Evolutionary conservation across 2,888 invertebrate species (phyloP).

Genomic region (Orthosia gracilis): DNA sequence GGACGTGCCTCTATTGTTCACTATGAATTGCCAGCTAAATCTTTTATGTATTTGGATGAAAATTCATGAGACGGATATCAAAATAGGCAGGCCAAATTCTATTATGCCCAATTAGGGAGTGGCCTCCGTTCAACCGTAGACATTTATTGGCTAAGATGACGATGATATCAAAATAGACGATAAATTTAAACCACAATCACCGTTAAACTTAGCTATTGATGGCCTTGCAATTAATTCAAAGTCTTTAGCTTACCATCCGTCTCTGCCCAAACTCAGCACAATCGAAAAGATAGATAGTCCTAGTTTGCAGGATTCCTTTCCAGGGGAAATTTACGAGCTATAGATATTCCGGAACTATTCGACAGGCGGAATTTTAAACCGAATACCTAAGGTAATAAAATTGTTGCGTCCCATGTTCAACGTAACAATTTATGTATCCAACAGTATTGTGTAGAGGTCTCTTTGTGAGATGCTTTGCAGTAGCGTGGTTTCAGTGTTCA

Average conservation of each 20-base stretch:
- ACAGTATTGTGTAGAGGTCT: constrained; percentile 34
- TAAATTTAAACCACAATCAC: constrained; percentile 33
- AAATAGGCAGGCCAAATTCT: constrained; percentile 1
- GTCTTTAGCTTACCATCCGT: constrained; percentile 56
- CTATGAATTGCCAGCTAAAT: constrained; percentile 25
- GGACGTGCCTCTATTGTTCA: constrained; percentile 43
- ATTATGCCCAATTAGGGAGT: constrained; percentile 32
- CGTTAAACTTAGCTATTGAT: constrained; percentile 47
- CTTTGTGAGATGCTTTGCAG: constrained; percentile 54
- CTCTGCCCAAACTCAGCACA: constrained; percentile 58
- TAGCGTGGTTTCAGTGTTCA: constrained; percentile 39
- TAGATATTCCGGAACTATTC: constrained; percentile 54
- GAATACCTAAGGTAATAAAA: constrained; percentile 60
- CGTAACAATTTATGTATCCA: constrained; percentile 17
- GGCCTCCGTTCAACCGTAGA: not conserved
- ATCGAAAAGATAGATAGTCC: constrained; percentile 58
- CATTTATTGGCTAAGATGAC: constrained; percentile 8
- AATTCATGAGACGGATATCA: constrained; percentile 38
- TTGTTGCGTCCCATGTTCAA: constrained; percentile 21
- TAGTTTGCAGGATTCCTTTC: constrained; percentile 58
- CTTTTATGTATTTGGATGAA: constrained; percentile 17
- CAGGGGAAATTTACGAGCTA: constrained; percentile 59
- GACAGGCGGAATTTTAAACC: constrained; percentile 57
- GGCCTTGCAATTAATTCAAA: constrained; percentile 47
- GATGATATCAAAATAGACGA: constrained; percentile 32